Evolutionary conservation across 2,888 invertebrate genomes (phyloP).

Genomic region (Ceriagrion tenellum): DNA sequence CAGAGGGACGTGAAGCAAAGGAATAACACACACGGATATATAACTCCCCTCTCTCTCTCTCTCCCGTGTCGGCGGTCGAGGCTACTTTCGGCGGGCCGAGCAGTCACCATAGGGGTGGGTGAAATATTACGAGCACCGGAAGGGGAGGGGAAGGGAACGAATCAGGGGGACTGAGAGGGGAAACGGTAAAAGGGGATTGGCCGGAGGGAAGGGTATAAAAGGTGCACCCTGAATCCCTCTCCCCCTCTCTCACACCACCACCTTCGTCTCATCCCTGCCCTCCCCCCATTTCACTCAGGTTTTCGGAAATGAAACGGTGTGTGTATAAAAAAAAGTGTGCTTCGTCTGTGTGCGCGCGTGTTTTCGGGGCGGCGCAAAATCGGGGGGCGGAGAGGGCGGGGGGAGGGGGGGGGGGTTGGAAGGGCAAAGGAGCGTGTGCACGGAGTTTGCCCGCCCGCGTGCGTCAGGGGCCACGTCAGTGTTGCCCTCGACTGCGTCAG

Average conservation of each 20-base stretch:
- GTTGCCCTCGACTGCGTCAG: neutral
- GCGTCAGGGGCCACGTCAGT: neutral
- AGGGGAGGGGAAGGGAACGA: neutral
- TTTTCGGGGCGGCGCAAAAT: neutral
- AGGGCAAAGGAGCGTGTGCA: neutral
- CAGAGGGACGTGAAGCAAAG: neutral
- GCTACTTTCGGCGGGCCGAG: slow-evolving; percentile 5
- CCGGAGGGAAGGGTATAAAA: neutral
- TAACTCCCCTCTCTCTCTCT: neutral
- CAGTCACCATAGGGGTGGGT: neutral
- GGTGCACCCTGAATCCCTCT: neutral
- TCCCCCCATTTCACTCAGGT: neutral
- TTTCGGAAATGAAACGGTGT: slow-evolving; percentile 9
- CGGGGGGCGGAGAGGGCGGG: no score
- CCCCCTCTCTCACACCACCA: neutral
- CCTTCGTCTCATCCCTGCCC: neutral
- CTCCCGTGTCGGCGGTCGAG: neutral
- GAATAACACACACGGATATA: neutral
- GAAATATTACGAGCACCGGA: neutral
- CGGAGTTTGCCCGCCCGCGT: neutral
- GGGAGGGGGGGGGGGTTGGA: no score
- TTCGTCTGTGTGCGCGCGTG: neutral
- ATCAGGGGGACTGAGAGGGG: neutral
- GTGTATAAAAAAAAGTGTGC: neutral
- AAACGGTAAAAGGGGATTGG: neutral